A percentile compares a stretch with the other conserved stretches of the same genome.
phyloP scores from a whole-genome alignment of 1,140 invertebrate species.

The Piezodorus guildinii region DNA sequence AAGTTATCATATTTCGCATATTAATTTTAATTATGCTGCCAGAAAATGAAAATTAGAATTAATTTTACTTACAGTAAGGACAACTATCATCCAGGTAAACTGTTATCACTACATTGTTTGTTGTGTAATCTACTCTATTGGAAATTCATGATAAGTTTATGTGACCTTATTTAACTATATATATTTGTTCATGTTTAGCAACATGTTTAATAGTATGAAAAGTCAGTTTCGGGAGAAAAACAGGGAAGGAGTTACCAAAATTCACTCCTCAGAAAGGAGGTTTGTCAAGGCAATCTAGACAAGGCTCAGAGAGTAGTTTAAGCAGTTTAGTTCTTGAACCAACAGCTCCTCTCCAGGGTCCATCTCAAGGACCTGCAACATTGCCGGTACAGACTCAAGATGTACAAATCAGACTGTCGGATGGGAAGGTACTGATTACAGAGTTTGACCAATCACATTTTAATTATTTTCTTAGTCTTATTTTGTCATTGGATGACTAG shows the following conservation, averaged over 20 bases:
- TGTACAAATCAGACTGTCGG: constrained; percentile 26
- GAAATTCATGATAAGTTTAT: no score
- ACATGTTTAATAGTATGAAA: constrained; percentile 39
- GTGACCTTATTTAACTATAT: no score
- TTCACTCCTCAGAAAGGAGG: constrained; percentile 37
- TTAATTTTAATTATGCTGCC: no score
- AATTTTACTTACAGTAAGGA: no score
- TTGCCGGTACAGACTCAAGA: constrained; percentile 20
- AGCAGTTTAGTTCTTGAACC: constrained; percentile 40
- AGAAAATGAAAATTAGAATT: no score
- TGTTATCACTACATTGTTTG: no score
- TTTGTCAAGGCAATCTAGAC: constrained; percentile 43
- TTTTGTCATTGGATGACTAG: no score
- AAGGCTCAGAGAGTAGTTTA: constrained; percentile 48
- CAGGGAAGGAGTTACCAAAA: constrained; percentile 51
- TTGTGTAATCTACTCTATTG: no score
- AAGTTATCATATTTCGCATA: no score
- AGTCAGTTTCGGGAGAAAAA: constrained; percentile 64
- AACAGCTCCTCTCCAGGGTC: constrained; percentile 22
- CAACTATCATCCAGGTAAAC: no score
- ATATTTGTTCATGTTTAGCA: constrained; percentile 18
- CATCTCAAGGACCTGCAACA: constrained; percentile 29
- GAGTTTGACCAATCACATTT: no score
- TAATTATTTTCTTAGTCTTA: no score
- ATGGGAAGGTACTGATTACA: constrained; percentile 28